A percentile compares a stretch with the other conserved stretches of the same genome.
Conservation (phyloP, 2,797 vertebrate genomes). For the Crocidura indochinensis region DNA sequence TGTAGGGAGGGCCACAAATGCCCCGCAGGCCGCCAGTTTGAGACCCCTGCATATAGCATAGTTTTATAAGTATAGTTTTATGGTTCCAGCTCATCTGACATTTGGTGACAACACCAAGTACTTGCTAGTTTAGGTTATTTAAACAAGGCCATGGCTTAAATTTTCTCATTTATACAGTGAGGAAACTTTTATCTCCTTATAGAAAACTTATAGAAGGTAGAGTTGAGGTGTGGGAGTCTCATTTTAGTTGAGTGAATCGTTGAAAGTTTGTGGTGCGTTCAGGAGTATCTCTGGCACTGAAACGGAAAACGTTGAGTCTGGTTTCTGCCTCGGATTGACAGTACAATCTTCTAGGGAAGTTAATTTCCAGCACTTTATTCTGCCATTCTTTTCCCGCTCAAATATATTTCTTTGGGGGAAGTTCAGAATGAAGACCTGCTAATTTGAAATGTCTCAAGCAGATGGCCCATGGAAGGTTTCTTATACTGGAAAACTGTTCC, state of each 20-base stretch:
- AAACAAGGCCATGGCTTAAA: background rate
- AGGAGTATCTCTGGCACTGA: background rate
- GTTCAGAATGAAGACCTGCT: background rate
- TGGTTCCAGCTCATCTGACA: background rate
- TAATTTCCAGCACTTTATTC: background rate
- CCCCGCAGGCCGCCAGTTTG: too few relatives aligned
- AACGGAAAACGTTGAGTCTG: background rate
- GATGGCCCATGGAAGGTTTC: background rate
- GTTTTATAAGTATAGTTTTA: too few relatives aligned
- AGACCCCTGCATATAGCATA: too few relatives aligned
- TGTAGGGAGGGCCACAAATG: too few relatives aligned
- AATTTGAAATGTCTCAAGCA: fast-evolving
- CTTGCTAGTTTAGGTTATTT: background rate
- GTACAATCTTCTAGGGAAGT: background rate
- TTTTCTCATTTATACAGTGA: conserved; percentile 7
- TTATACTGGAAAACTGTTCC: conserved; percentile 39
- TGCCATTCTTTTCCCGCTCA: background rate
- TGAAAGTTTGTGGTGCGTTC: background rate
- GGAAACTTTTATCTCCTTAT: background rate
- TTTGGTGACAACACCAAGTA: background rate
- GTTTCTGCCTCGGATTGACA: background rate
- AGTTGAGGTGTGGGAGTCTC: conserved; percentile 1
- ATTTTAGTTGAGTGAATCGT: background rate
- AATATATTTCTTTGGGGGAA: background rate
- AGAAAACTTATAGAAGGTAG: background rate